Percentiles rank a stretch among this genome's conserved stretches.
Conservation (phyloP, 2,113 vertebrate species). For the Camelus dromedarius region DNA sequence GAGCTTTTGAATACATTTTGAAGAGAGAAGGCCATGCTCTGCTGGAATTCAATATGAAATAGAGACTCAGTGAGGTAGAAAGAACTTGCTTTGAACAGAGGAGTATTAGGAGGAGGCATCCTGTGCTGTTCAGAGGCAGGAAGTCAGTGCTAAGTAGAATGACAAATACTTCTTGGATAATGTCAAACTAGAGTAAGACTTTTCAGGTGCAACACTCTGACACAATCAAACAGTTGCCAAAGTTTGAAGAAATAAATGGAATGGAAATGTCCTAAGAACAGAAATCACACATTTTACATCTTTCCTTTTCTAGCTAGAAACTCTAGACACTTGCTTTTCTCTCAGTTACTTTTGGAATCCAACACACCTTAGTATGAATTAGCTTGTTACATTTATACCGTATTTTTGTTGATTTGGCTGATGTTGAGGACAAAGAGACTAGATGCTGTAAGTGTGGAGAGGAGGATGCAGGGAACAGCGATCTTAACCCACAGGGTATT, state of each 20-base stretch:
- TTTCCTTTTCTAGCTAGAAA: not conserved
- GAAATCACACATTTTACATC: not conserved
- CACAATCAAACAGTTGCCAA: not conserved
- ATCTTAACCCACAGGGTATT: not conserved
- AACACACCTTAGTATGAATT: not conserved
- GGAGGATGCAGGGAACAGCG: not conserved
- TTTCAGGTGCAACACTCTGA: not conserved
- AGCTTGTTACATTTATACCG: not conserved
- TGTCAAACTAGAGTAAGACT: not conserved
- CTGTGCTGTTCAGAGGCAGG: not conserved
- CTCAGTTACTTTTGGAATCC: not conserved
- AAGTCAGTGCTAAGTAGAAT: not conserved
- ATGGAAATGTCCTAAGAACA: not conserved
- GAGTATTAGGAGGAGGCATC: not conserved
- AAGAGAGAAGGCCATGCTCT: not conserved
- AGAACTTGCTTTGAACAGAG: not conserved
- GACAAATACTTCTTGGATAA: not conserved
- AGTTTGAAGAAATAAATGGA: constrained; percentile 6
- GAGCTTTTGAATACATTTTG: not conserved
- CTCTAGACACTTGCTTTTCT: not conserved
- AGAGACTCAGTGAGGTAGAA: constrained; percentile 31
- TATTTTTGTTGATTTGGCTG: not conserved
- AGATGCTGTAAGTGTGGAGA: not conserved
- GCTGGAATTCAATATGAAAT: not conserved
- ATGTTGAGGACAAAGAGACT: not conserved